A percentile compares a stretch with the other conserved stretches of the same genome.
phyloP scores from a whole-genome alignment of 1,140 invertebrate genomes.

The Periplaneta americana region DNA sequence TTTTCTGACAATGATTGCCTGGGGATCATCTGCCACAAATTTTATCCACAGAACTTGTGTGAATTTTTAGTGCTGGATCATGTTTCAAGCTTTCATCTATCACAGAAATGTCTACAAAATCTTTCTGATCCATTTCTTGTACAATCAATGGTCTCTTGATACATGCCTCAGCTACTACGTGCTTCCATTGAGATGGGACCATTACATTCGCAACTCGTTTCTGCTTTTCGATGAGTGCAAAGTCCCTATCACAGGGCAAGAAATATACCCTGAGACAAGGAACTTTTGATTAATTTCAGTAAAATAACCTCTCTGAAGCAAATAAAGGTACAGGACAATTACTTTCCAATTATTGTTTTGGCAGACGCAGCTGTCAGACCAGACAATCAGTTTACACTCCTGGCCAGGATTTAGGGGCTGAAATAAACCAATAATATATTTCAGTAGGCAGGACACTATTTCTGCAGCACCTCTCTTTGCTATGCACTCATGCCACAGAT shows the following conservation, averaged over 20 bases:
- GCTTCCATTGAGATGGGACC: too few relatives aligned
- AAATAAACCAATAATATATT: constrained; percentile 18
- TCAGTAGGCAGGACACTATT: constrained; percentile 17
- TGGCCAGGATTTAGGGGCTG: background rate
- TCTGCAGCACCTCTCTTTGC: constrained; percentile 18
- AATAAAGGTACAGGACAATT: constrained; percentile 2
- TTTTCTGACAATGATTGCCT: too few relatives aligned
- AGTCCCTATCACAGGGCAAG: constrained; percentile 20
- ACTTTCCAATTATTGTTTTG: constrained; percentile 24
- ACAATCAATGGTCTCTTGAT: too few relatives aligned
- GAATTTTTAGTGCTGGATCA: too few relatives aligned
- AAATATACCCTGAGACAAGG: background rate
- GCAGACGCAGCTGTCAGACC: constrained; percentile 21
- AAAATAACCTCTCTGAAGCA: constrained; percentile 14
- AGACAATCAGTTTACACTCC: constrained; percentile 20
- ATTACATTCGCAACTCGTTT: too few relatives aligned
- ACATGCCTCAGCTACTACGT: too few relatives aligned
- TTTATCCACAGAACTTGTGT: too few relatives aligned
- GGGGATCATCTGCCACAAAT: too few relatives aligned
- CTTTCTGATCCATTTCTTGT: too few relatives aligned
- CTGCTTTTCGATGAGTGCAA: constrained; percentile 20
- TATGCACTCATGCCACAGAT: constrained; percentile 20
- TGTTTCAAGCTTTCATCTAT: too few relatives aligned
- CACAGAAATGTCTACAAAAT: too few relatives aligned
- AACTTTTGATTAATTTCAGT: constrained; percentile 4